Conservation (phyloP, 2,797 vertebrate species). For the Telmatherina bonti region DNA sequence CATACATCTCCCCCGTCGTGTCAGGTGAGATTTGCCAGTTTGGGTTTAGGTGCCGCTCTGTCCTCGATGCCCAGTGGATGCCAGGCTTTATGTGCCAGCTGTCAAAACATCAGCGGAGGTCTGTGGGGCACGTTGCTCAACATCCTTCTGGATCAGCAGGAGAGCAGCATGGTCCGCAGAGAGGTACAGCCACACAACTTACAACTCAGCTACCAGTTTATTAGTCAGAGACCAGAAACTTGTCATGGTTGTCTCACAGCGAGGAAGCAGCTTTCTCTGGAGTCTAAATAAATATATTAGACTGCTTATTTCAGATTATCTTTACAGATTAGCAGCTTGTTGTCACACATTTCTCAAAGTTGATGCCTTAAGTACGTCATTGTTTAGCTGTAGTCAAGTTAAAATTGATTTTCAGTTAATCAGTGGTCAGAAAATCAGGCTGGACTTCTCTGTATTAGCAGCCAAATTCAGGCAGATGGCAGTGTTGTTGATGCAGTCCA, state of each 20-base stretch:
- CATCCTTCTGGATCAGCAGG: conserved; percentile 93
- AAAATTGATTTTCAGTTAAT: conserved; percentile 17
- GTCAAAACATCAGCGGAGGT: conserved; percentile 97
- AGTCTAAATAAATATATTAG: neutral
- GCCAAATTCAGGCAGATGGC: conserved; percentile 83
- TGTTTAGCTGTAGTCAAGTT: neutral
- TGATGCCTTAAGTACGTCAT: neutral
- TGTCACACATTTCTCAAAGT: too few species aligned
- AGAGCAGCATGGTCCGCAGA: conserved; percentile 96
- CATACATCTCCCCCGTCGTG: neutral
- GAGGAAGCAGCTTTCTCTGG: conserved; percentile 5
- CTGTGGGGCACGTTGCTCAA: conserved; percentile 96
- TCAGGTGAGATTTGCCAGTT: conserved; percentile 94
- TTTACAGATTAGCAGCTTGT: neutral
- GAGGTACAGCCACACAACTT: conserved; percentile 84
- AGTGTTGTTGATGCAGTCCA: conserved; percentile 81
- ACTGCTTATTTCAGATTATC: neutral
- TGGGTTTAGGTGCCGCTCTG: conserved; percentile 92
- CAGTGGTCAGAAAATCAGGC: conserved; percentile 26
- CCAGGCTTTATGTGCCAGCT: conserved; percentile 90
- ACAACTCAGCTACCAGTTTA: neutral
- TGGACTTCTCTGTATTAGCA: conserved; percentile 67
- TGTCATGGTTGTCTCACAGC: neutral
- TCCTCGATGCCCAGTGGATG: conserved; percentile 90
- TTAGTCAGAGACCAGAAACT: neutral